Evolutionary conservation across 2,888 invertebrate genomes (phyloP), one percentile per base, ranked within the genome.

Genomic region (Callyntrura guangdongensis): DNA sequence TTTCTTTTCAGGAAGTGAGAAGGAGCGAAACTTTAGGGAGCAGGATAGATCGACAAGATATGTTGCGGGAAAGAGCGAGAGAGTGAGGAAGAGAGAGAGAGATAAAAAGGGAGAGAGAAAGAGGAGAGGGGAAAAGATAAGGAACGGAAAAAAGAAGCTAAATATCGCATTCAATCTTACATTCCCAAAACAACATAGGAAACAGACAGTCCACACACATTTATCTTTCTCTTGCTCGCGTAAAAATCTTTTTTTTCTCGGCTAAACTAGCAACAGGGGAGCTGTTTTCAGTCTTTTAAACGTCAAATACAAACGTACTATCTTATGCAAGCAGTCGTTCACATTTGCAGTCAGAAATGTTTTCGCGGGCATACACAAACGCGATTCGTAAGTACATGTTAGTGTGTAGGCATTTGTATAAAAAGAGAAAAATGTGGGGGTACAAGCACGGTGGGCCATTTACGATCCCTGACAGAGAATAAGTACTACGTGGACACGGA

Each of bases 1-100:
- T 90, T 89, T 90, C 90, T 90, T 69, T 86, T 25, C 86, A 86
- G 90, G 85, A 90, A 90, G 85, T 74, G 85, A 79, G 85, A 56
- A 64, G 14, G 69, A 81, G 36, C 36, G 89, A 74, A 86, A 90
- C 67, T 61, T 67, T 27, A 84, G 81, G 72, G 36, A 87, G 53
- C 20, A 4, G 25, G 59, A 79, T 49, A 69, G 69, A 69, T 27
- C 45, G 49, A 47, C 1, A 45, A 36, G 27, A 72, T 49, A 53
- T 27, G 56, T 79, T 56, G 79, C 53, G 25, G 27, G 61, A 77
- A 47, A 47, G 17, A 45, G 45, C 25, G 36, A 9, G 11, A 74
- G n/a, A 74, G 11, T 47, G 49, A 79, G 56, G 79, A 27, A n/a
- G n/a, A n/a, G 22, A 69, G n/a, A 49, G 56, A 79, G 53, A 79